These are phyloP conservation scores for Fratercula arctica DNA, from an alignment of 2,797 vertebrate species.

Conservation along the genomic window DNA sequence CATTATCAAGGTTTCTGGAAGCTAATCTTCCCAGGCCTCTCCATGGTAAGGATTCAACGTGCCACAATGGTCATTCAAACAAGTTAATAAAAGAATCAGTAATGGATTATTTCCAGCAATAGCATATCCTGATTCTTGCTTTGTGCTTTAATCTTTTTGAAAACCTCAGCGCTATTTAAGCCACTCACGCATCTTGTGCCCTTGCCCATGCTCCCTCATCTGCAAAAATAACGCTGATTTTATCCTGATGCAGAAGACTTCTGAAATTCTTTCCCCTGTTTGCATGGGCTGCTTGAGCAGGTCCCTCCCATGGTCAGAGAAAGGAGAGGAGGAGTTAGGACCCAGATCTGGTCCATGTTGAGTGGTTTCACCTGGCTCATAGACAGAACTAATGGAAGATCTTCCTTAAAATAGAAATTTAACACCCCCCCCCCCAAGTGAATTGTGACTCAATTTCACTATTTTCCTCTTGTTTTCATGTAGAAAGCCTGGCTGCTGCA, in stretches of 20 bases:
- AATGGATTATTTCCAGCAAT: not conserved
- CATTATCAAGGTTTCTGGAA: not conserved
- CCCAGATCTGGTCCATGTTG: not conserved
- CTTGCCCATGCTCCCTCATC: not conserved
- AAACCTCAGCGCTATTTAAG: not conserved
- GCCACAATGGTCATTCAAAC: not conserved
- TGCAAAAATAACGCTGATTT: not conserved
- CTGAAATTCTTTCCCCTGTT: not conserved
- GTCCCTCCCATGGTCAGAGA: not conserved
- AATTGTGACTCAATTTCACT: not conserved
- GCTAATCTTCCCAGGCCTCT: not conserved
- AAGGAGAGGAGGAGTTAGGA: not conserved
- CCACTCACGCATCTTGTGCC: not conserved
- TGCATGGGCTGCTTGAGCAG: not conserved
- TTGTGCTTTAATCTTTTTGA: not conserved
- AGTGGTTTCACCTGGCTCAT: not conserved
- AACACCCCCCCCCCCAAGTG: not conserved
- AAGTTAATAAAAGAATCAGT: not conserved
- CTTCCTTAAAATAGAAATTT: not conserved
- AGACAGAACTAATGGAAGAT: not conserved
- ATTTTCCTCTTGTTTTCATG: not conserved
- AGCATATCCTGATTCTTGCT: not conserved
- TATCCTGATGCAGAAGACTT: not conserved
- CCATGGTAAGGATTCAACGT: not conserved
- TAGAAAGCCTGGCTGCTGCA: not conserved